Percentiles rank a stretch among this genome's conserved stretches.
phyloP scores from a whole-genome alignment of 2,113 vertebrate species.

The Cervus canadensis region DNA sequence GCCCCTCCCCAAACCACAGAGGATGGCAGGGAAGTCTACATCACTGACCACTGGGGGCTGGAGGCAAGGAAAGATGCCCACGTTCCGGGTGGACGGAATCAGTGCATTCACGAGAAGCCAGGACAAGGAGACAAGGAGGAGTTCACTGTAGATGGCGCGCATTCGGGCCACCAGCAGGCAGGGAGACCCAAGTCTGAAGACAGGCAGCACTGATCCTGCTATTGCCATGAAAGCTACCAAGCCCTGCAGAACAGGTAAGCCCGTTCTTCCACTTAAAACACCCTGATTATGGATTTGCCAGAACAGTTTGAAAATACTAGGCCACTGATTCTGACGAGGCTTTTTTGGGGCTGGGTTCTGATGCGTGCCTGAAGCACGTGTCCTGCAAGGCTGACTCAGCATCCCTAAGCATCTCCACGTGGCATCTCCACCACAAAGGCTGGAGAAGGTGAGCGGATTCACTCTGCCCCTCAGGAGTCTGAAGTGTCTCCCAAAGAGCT shows the following conservation, averaged over 20 bases:
- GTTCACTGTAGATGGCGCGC: fast-evolving
- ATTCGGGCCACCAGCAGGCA: neutral
- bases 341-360: neutral
- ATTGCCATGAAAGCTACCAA: fast-evolving
- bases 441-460: neutral
- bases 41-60: neutral
- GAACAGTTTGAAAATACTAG: neutral
- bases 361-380: fast-evolving
- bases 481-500: neutral
- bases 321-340: neutral
- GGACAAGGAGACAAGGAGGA: neutral
- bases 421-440: neutral
- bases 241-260: neutral
- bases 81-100: fast-evolving
- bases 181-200: neutral
- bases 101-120: neutral
- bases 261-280: neutral
- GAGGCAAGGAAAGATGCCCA: neutral
- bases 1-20: neutral
- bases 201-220: neutral
- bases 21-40: fast-evolving
- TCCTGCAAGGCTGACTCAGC: neutral
- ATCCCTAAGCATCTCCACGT: neutral
- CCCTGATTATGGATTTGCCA: neutral
- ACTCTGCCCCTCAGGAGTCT: neutral